These are phyloP conservation scores for Xestia c-nigrum DNA, from an alignment of 2,888 invertebrate genomes.

Conservation along the genomic window DNA sequence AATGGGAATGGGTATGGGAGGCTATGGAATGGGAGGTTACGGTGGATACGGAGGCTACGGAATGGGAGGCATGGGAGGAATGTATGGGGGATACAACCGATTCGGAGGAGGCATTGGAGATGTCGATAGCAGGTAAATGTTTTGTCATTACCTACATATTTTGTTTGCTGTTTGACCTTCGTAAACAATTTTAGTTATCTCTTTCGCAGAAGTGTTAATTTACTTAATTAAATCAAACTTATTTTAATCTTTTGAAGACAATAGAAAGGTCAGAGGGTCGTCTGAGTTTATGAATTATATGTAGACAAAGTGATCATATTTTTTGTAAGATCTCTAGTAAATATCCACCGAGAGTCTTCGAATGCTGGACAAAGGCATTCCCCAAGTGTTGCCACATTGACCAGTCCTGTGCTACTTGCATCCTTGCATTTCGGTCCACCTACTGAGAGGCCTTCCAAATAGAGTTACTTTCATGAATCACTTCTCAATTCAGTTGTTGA, in stretches of 20 bases:
- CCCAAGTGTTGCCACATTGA: no score
- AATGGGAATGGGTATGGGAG: slow-evolving; percentile 71
- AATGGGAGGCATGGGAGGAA: slow-evolving; percentile 72
- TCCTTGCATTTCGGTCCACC: no score
- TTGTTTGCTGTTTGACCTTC: neutral
- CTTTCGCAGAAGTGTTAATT: neutral
- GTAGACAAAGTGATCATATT: neutral
- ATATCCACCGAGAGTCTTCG: neutral
- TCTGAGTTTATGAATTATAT: neutral
- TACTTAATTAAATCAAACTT: neutral
- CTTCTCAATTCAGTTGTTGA: neutral
- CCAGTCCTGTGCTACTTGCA: no score
- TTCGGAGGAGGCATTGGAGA: slow-evolving; percentile 88
- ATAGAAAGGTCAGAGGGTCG: neutral
- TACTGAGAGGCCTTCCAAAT: no score
- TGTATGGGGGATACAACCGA: slow-evolving; percentile 86
- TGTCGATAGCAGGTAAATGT: slow-evolving; percentile 91
- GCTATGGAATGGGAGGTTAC: slow-evolving; percentile 68
- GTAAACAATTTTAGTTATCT: neutral
- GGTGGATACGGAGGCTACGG: slow-evolving; percentile 74
- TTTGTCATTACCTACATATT: neutral
- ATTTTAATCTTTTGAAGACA: neutral
- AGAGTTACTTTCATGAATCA: neutral
- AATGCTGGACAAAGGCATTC: no score
- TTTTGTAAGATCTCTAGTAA: neutral